phyloP scores from a whole-genome alignment of 2,797 vertebrate genomes.

The Cynodonichthys magdalenae region DNA sequence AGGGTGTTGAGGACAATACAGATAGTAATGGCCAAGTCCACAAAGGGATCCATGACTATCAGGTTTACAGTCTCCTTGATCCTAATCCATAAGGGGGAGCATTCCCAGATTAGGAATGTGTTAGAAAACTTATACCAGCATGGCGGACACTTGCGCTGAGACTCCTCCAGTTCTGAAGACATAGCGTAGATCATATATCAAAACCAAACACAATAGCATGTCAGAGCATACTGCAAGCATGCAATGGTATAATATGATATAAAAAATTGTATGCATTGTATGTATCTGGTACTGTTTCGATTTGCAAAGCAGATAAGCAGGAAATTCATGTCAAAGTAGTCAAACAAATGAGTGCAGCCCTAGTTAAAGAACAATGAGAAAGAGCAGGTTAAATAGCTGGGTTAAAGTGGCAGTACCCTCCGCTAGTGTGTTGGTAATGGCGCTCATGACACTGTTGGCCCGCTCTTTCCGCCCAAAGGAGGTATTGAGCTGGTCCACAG shows the following conservation, averaged over 20 bases:
- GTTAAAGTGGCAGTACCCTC: constrained; percentile 89
- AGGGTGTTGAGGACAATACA: constrained; percentile 98
- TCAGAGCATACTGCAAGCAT: constrained; percentile 70
- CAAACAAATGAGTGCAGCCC: constrained; percentile 77
- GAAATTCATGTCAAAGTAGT: constrained; percentile 80
- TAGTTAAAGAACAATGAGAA: constrained; percentile 77
- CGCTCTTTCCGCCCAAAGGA: constrained; percentile 96
- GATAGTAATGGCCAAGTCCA: constrained; percentile 98
- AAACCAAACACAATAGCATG: constrained; percentile 61
- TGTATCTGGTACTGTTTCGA: constrained; percentile 80
- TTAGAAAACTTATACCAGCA: constrained; percentile 99
- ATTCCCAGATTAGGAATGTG: constrained; percentile 98
- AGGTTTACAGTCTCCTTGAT: constrained; percentile 96
- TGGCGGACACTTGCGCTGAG: constrained; percentile 96
- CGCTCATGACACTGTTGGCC: constrained; percentile 97
- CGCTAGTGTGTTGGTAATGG: constrained; percentile 96
- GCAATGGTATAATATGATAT: constrained; percentile 72
- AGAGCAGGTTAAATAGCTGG: constrained; percentile 78
- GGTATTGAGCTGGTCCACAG: constrained; percentile 96
- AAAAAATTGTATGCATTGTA: constrained; percentile 76
- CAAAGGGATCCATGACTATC: constrained; percentile 98
- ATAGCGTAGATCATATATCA: constrained; percentile 71
- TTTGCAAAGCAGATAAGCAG: constrained; percentile 83
- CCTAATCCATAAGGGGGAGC: constrained; percentile 90
- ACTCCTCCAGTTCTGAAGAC: constrained; percentile 94